Percentiles rank a stretch among this genome's conserved stretches.
Conservation (phyloP, 2,113 vertebrate species). For the Elephantulus edwardii region DNA sequence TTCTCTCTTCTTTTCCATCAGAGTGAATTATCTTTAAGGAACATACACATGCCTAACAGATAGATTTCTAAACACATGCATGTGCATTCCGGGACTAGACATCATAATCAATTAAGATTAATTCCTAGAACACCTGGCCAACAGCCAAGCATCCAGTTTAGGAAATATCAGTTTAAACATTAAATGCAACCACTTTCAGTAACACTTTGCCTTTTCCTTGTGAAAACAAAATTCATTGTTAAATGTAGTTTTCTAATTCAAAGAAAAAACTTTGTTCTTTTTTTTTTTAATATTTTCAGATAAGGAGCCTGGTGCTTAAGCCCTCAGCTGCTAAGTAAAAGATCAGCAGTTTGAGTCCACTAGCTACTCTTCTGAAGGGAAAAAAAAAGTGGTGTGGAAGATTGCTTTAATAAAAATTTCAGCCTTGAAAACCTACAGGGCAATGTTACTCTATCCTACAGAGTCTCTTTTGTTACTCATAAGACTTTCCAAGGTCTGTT, state of each 20-base stretch:
- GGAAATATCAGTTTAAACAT: constrained; percentile 13
- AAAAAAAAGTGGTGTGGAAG: too few relatives aligned
- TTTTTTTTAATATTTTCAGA: background rate
- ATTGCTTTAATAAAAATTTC: too few relatives aligned
- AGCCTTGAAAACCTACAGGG: too few relatives aligned
- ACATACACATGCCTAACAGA: constrained; percentile 3
- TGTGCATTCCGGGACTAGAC: constrained; percentile 35
- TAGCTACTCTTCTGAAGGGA: too few relatives aligned
- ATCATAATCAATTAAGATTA: constrained; percentile 63
- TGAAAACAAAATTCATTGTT: constrained; percentile 20
- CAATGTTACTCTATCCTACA: too few relatives aligned
- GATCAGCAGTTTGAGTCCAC: too few relatives aligned
- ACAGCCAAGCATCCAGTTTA: constrained; percentile 34
- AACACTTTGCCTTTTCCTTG: constrained; percentile 25
- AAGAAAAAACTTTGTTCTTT: constrained; percentile 1
- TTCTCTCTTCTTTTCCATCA: background rate
- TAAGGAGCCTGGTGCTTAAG: background rate
- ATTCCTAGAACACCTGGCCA: constrained; percentile 62
- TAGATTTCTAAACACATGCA: constrained; percentile 27
- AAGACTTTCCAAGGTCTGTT: too few relatives aligned
- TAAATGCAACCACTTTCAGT: constrained; percentile 5
- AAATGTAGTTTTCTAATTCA: background rate
- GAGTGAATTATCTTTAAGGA: constrained; percentile 47
- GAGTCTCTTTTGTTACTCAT: too few relatives aligned
- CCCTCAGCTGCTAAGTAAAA: too few relatives aligned